Evolutionary conservation across 1,140 invertebrate species (phyloP).

Genomic region (Hyles euphorbiae): DNA sequence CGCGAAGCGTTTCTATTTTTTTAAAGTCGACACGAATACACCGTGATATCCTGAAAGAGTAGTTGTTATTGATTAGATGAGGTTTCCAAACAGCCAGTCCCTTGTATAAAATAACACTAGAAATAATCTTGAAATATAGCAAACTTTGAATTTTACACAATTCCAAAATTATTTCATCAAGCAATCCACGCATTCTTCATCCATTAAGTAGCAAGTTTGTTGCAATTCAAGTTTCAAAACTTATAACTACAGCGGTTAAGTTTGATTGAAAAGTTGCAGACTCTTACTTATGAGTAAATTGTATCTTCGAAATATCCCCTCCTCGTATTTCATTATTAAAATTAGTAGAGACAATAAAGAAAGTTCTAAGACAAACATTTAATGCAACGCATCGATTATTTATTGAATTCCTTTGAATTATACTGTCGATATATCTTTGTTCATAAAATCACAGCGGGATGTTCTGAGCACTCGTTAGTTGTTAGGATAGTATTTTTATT

Average conservation of each 20-base stretch:
- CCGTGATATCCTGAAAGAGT: too few relatives aligned
- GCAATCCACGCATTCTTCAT: conserved; percentile 17
- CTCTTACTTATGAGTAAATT: conserved; percentile 13
- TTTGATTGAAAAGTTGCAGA: conserved; percentile 19
- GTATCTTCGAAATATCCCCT: neutral
- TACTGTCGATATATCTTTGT: conserved; percentile 60
- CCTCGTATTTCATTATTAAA: neutral
- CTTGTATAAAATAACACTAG: too few relatives aligned
- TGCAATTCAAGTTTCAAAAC: conserved; percentile 21
- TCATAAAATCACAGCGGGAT: conserved; percentile 56
- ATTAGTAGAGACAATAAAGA: neutral
- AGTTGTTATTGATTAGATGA: too few relatives aligned
- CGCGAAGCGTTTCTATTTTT: too few relatives aligned
- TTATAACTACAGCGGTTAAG: conserved; percentile 22
- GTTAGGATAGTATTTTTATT: conserved; percentile 66
- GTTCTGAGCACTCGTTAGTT: conserved; percentile 55
- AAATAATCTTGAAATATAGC: neutral
- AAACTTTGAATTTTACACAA: too few relatives aligned
- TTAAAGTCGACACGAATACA: too few relatives aligned
- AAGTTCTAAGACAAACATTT: conserved; percentile 4
- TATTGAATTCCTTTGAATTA: conserved; percentile 41
- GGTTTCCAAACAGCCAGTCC: too few relatives aligned
- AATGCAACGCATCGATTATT: conserved; percentile 7
- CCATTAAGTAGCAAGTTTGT: conserved; percentile 26
- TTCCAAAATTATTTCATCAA: conserved; percentile 7